A percentile compares a stretch with the other conserved stretches of the same genome.
Evolutionary conservation across 2,113 vertebrate genomes (phyloP).

Genomic region (Macquaria australasica): DNA sequence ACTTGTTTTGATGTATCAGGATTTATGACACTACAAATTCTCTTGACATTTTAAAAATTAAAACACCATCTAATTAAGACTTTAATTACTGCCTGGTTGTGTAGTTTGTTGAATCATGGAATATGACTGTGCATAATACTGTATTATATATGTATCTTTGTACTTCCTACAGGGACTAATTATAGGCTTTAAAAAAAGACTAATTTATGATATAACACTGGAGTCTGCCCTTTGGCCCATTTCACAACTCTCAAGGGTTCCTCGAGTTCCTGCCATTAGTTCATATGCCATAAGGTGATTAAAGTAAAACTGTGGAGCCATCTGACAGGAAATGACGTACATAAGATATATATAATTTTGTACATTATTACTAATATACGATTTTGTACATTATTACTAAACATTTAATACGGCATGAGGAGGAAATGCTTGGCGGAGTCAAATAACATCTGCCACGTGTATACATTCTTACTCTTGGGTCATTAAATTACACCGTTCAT

Average conservation of each 20-base stretch:
- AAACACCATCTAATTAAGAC: conserved; percentile 52
- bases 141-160: conserved; percentile 52
- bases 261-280: conserved; percentile 28
- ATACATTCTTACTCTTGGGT: neutral
- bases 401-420: conserved; percentile 10
- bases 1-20: conserved; percentile 59
- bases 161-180: conserved; percentile 65
- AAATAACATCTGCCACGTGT: neutral
- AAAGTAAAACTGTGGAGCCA: conserved; percentile 13
- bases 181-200: conserved; percentile 51
- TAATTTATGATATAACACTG: conserved; percentile 58
- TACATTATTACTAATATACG: neutral
- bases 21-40: conserved; percentile 46
- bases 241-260: conserved; percentile 43
- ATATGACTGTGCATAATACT: conserved; percentile 36
- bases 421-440: conserved; percentile 7
- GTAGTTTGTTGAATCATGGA: conserved; percentile 53
- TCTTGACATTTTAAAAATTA: conserved; percentile 61
- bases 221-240: conserved; percentile 63
- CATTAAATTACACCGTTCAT: conserved; percentile 32
- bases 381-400: neutral
- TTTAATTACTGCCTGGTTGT: conserved; percentile 65
- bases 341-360: neutral
- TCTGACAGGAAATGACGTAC: conserved; percentile 12
- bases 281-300: conserved; percentile 23